Percentiles rank a stretch among this genome's conserved stretches.
phyloP scores from a whole-genome alignment of 2,888 invertebrate genomes.

The Cylindroiulus punctatus region DNA sequence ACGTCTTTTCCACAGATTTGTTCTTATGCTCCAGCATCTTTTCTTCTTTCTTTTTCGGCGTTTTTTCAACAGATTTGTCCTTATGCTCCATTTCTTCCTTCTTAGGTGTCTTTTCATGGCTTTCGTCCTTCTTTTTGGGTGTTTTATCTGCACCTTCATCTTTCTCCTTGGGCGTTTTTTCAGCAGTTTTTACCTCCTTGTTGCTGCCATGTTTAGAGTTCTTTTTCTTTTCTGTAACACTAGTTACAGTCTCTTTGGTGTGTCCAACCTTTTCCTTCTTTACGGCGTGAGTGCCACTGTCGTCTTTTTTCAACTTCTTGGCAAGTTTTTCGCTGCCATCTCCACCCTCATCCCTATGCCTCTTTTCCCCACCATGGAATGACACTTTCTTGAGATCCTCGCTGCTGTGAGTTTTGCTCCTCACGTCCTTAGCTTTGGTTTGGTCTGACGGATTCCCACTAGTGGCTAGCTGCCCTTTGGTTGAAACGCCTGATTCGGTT shows the following conservation, averaged over 20 bases:
- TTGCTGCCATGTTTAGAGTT: neutral
- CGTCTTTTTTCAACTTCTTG: slow-evolving; percentile 22
- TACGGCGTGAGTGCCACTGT: neutral
- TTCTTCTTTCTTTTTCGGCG: neutral
- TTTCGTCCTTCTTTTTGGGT: neutral
- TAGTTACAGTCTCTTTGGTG: neutral
- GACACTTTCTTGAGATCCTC: neutral
- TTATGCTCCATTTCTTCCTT: neutral
- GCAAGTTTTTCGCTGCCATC: neutral
- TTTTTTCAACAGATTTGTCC: neutral
- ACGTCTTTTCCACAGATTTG: neutral
- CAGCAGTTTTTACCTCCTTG: neutral
- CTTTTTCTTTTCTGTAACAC: neutral
- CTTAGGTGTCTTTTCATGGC: neutral
- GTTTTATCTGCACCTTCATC: neutral
- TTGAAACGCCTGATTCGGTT: neutral
- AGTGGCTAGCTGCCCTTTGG: neutral
- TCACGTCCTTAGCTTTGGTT: neutral
- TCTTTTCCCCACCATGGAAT: slow-evolving; percentile 31
- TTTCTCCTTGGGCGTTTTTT: neutral
- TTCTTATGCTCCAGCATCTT: neutral
- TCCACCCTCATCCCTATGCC: neutral
- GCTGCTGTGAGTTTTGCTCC: neutral
- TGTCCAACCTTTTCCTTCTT: neutral
- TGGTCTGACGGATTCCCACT: slow-evolving; percentile 4